These are phyloP conservation scores for Trematomus bernacchii DNA, from an alignment of 2,797 vertebrate genomes.

Conservation along the genomic window DNA sequence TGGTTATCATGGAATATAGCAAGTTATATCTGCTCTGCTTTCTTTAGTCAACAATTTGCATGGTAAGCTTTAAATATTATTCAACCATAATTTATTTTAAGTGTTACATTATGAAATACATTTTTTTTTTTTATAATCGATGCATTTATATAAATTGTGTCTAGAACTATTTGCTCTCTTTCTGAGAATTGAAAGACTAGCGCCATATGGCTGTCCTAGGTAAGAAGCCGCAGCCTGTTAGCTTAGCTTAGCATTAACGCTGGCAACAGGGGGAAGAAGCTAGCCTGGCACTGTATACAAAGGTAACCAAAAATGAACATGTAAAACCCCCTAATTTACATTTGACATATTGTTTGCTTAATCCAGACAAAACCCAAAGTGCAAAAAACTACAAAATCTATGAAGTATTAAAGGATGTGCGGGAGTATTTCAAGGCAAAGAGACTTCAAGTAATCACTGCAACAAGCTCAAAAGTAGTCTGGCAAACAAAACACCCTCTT, in stretches of 20 bases:
- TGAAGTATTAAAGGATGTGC: too few species aligned
- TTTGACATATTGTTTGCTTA: neutral
- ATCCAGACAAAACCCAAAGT: neutral
- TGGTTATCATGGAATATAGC: neutral
- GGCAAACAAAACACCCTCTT: neutral
- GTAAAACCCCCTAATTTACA: neutral
- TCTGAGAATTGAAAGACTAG: neutral
- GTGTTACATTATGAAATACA: neutral
- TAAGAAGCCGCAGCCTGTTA: neutral
- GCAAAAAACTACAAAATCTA: too few species aligned
- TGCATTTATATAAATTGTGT: neutral
- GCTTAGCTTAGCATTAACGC: slow-evolving; percentile 2
- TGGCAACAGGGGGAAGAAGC: neutral
- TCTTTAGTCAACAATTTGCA: neutral
- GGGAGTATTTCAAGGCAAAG: neutral
- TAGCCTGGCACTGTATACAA: neutral
- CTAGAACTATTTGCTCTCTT: neutral
- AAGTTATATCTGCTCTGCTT: neutral
- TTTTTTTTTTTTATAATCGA: neutral
- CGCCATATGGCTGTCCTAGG: neutral
- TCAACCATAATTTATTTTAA: neutral
- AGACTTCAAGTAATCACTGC: neutral
- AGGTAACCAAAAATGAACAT: neutral
- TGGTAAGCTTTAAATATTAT: neutral
- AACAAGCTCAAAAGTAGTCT: neutral